These are phyloP conservation scores for Plagodis pulveraria DNA, from an alignment of 2,888 invertebrate species.

Conservation along the genomic window DNA sequence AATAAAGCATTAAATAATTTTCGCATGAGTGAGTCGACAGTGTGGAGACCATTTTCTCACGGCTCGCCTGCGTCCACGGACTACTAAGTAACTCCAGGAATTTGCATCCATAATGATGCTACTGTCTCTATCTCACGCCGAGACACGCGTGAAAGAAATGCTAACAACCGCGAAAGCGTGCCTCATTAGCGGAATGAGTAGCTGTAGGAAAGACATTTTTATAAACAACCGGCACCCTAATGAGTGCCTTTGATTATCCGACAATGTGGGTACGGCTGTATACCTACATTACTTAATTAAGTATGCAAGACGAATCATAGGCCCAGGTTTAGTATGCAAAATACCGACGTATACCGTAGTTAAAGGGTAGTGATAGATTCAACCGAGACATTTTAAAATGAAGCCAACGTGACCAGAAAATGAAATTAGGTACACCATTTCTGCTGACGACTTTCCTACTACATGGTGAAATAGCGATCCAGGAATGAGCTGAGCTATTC, in stretches of 20 bases:
- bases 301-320: too few species aligned
- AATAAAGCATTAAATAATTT: slow-evolving; percentile 27
- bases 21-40: slow-evolving; percentile 45
- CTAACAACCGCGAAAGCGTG: slow-evolving; percentile 56
- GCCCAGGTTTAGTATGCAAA: too few species aligned
- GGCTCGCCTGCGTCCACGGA: slow-evolving; percentile 57
- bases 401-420: too few species aligned
- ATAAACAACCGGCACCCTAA: slow-evolving; percentile 21
- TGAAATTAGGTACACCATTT: too few species aligned
- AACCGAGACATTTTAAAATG: too few species aligned
- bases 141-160: slow-evolving; percentile 44
- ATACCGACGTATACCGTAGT: too few species aligned
- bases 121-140: slow-evolving; percentile 49
- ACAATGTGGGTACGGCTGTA: not conserved
- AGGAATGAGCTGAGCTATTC: too few species aligned
- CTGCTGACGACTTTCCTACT: too few species aligned
- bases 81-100: slow-evolving; percentile 69
- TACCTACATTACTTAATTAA: too few species aligned
- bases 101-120: slow-evolving; percentile 63
- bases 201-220: slow-evolving; percentile 21
- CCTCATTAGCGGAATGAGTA: slow-evolving; percentile 29
- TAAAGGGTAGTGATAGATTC: too few species aligned
- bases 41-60: slow-evolving; percentile 65
- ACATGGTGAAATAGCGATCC: too few species aligned
- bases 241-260: slow-evolving; percentile 16